Evolutionary conservation across 2,888 invertebrate genomes (phyloP).

Genomic region (Cheilosia grossa): DNA sequence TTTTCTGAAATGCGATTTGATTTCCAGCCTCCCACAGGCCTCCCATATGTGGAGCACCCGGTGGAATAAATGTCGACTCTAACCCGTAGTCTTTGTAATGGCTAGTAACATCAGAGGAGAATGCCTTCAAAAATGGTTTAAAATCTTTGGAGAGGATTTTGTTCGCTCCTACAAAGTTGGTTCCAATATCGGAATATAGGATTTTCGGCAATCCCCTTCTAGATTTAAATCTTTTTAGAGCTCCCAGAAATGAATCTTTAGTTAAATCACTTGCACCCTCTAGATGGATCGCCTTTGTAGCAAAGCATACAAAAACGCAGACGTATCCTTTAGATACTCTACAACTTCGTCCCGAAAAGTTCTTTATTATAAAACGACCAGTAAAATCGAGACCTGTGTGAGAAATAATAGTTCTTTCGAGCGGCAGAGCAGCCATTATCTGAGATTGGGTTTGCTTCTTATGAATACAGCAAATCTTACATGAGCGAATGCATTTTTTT

Average conservation of each 20-base stretch:
- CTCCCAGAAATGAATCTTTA: not conserved
- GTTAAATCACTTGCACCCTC: too few relatives aligned
- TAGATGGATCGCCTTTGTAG: not conserved
- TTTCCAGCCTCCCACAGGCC: not conserved
- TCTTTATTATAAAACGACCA: not conserved
- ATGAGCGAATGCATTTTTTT: not conserved
- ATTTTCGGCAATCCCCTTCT: not conserved
- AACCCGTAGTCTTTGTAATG: not conserved
- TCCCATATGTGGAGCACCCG: not conserved
- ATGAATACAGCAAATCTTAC: not conserved
- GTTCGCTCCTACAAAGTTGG: not conserved
- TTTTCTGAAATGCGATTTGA: not conserved
- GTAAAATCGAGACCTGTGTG: not conserved
- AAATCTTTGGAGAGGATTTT: not conserved
- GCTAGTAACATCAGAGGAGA: not conserved
- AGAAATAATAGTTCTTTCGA: not conserved
- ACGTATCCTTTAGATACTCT: not conserved
- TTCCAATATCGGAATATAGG: not conserved
- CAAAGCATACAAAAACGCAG: not conserved
- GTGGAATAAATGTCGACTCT: not conserved
- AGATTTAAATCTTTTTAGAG: not conserved
- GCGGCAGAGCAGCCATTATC: not conserved
- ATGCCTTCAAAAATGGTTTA: not conserved
- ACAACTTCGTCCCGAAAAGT: not conserved
- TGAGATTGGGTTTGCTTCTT: not conserved